These are phyloP conservation scores for Rutilus rutilus DNA, from an alignment of 2,113 vertebrate species.

Conservation along the genomic window DNA sequence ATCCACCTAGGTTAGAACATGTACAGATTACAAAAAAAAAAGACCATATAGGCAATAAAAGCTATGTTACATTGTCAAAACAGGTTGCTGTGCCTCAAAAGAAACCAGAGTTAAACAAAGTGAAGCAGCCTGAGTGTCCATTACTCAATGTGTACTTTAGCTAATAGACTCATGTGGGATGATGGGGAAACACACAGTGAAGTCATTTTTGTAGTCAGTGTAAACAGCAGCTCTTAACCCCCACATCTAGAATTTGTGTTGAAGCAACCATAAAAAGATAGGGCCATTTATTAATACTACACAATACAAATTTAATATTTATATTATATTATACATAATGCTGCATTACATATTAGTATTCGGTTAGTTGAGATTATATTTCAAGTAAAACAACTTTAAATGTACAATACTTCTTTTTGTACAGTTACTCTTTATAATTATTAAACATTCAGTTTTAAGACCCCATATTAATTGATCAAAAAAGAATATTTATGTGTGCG, in stretches of 20 bases:
- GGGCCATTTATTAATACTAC: neutral
- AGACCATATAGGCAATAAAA: neutral
- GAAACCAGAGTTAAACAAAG: neutral
- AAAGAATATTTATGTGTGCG: neutral
- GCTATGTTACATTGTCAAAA: neutral
- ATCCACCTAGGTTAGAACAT: neutral
- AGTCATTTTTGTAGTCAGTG: constrained; percentile 29
- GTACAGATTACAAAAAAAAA: neutral
- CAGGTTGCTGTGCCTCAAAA: neutral
- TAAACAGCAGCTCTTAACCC: constrained; percentile 4
- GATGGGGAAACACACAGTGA: constrained; percentile 9
- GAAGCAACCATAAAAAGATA: neutral
- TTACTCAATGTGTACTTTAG: constrained; percentile 16
- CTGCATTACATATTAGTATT: neutral
- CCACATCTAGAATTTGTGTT: neutral
- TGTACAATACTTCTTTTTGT: neutral
- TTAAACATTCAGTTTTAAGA: neutral
- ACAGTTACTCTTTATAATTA: neutral
- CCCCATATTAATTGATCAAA: neutral
- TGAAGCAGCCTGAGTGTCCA: neutral
- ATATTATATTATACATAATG: neutral
- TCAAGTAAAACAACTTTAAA: neutral
- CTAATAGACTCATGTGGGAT: constrained; percentile 9
- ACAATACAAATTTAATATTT: neutral
- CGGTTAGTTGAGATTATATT: neutral